These are phyloP conservation scores for Morpho achilles DNA, from an alignment of 2,888 invertebrate genomes.

Conservation along the genomic window DNA sequence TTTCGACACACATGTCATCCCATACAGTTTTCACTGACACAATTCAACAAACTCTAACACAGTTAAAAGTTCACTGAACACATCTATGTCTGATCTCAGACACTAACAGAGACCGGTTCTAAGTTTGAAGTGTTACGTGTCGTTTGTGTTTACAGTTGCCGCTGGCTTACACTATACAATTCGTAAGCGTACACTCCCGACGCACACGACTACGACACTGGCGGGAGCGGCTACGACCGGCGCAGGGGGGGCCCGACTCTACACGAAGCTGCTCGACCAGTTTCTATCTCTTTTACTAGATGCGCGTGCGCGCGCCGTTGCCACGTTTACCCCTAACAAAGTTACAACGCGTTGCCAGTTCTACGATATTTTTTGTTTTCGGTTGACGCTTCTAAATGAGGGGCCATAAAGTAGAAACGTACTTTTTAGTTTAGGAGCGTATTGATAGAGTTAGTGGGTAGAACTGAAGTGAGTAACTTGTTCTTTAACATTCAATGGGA, in stretches of 20 bases:
- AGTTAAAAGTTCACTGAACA: constrained; percentile 48
- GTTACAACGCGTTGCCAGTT: constrained; percentile 57
- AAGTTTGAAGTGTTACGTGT: constrained; percentile 55
- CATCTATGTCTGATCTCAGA: constrained; percentile 51
- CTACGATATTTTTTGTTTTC: constrained; percentile 63
- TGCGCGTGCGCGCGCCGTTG: constrained; percentile 68
- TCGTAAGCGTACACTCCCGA: constrained; percentile 45
- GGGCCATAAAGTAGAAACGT: constrained; percentile 68
- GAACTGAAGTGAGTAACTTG: constrained; percentile 13
- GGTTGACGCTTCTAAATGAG: constrained; percentile 70
- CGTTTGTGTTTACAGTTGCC: constrained; percentile 46
- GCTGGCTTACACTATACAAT: constrained; percentile 32
- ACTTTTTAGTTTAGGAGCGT: constrained; percentile 40
- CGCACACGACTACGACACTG: constrained; percentile 63
- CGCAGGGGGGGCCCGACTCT: constrained; percentile 49
- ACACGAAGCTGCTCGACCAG: constrained; percentile 61
- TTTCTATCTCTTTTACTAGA: constrained; percentile 56
- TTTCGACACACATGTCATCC: constrained; percentile 48
- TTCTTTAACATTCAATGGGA: not conserved
- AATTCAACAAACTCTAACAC: constrained; percentile 37
- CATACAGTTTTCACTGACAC: constrained; percentile 41
- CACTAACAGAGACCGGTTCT: constrained; percentile 65
- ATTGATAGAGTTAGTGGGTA: constrained; percentile 33
- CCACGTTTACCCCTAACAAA: constrained; percentile 52
- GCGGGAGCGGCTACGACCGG: constrained; percentile 42